Evolutionary conservation across 2,888 invertebrate species (phyloP).

Genomic region (Actias luna): DNA sequence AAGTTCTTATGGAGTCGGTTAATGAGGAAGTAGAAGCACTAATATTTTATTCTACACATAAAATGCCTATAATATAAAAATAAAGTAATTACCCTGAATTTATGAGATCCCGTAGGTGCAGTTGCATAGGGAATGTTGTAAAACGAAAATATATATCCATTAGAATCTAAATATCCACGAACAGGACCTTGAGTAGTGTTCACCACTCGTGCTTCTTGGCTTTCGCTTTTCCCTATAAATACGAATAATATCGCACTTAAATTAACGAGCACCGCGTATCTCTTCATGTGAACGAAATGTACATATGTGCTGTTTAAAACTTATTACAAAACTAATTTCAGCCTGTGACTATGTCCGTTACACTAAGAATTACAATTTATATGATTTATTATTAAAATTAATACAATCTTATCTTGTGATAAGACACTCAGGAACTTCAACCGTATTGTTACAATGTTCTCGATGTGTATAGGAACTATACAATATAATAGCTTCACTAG

Average conservation of each 20-base stretch:
- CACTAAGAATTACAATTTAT: not conserved
- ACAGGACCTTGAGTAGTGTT: slow-evolving; percentile 32
- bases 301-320: not conserved
- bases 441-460: not conserved
- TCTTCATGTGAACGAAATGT: slow-evolving; percentile 7
- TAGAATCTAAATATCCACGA: slow-evolving; percentile 30
- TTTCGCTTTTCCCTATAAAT: not conserved
- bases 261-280: not conserved
- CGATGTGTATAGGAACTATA: not conserved
- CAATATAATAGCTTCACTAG: no score
- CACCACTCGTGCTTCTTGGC: no score
- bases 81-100: slow-evolving; percentile 37
- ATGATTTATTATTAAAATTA: not conserved
- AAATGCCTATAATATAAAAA: slow-evolving; percentile 22
- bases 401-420: not conserved
- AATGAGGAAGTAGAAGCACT: no score
- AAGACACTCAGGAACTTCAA: not conserved
- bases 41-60: no score
- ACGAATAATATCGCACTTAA: not conserved
- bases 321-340: not conserved
- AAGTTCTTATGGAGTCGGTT: no score
- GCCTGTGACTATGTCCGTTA: not conserved
- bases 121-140: slow-evolving; percentile 47
- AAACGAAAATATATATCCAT: slow-evolving; percentile 30
- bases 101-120: slow-evolving; percentile 40